Base-by-base conservation (phyloP, 64 coral and sea anemone genomes). In the Acropora tenuis region DNA sequence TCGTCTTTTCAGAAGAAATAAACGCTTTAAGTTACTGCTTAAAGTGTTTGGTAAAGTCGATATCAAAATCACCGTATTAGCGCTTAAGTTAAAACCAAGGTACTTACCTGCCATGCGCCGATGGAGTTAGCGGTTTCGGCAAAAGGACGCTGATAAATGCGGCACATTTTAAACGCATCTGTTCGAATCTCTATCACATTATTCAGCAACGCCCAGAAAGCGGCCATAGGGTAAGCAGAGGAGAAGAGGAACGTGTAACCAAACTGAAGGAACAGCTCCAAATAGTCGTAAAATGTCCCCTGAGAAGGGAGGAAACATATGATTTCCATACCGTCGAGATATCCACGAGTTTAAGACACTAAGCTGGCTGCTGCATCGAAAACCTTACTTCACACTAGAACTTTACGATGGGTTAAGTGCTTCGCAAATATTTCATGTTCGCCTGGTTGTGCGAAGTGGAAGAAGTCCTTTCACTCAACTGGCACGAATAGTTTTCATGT, bases 221-320 rank as follows among this genome's bases (percentile, higher is more conserved):
- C 87, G 43, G 94, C 94, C 94, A 96, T 96, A 18, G 94, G 94
- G 40, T 99, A 99, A 1, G 90, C 97, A n/a, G 97, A 99, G 1
- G 97, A 99, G 75, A 99, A 99, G 12, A 99, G 84, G 47, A 99
- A 93, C 15, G 93, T 93, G 79, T 99, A 99, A 10, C 97, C 97
- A 99, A 99, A 99, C 89, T 99, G 97, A 16, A 99, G 86, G 50
- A 99, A 99, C 73, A 99, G 89, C 71, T 99, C 97, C 88, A 99
- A 76, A 63, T 99, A 99, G 50, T 99, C 97, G 43, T 75, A 86
- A 84, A 99, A 99, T 11, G 94, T 93, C 57, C 93, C 97, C 97
- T 99, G 71, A 13, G 12, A 55, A 47, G 90, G 49, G 12, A 57
- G 18, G 3, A 71, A 71, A 71, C 0, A 20, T 0, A 71, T 4